These are phyloP conservation scores for Pungitius pungitius DNA, from an alignment of 2,113 vertebrate species.

Conservation along the genomic window DNA sequence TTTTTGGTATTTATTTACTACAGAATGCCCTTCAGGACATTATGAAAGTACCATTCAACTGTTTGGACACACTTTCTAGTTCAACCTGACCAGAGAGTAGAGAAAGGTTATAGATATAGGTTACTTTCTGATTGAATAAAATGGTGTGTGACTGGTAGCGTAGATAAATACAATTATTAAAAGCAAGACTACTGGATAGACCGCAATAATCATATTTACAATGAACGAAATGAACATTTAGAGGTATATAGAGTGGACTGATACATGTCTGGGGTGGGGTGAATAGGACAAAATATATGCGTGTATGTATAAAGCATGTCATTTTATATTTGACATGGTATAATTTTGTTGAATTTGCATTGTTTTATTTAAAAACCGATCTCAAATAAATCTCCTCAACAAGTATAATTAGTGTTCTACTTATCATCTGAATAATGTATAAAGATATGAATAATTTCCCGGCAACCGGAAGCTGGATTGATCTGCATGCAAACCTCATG, in stretches of 20 bases:
- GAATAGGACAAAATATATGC: not conserved
- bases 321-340: not conserved
- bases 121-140: no score
- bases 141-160: no score
- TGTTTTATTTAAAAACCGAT: not conserved
- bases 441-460: not conserved
- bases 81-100: no score
- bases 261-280: not conserved
- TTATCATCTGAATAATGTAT: not conserved
- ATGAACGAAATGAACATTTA: not conserved
- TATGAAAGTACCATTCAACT: not conserved
- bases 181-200: not conserved
- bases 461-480: not conserved
- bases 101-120: no score
- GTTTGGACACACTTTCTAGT: no score
- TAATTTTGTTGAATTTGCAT: not conserved
- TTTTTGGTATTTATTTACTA: not conserved
- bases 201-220: not conserved
- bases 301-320: not conserved
- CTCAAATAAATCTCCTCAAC: not conserved
- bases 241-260: not conserved
- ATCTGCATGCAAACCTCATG: not conserved
- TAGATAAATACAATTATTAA: not conserved
- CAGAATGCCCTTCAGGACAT: not conserved
- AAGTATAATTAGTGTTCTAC: not conserved